phyloP scores from a whole-genome alignment of 2,797 vertebrate species.

The Ispidina picta region DNA sequence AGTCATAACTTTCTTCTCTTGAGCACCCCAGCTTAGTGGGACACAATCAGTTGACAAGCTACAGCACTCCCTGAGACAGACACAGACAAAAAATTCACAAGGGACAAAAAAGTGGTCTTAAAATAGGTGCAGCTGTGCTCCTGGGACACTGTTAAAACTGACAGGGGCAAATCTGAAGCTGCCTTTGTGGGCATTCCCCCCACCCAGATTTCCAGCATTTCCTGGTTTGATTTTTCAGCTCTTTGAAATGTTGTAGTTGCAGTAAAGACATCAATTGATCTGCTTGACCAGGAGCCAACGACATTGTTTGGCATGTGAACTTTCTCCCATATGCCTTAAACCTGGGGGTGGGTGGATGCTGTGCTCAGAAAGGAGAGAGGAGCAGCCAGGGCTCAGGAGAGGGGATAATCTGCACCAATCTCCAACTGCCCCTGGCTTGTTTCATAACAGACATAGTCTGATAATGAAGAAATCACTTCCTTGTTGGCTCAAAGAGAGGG shows the following conservation, averaged over 20 bases:
- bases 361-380: background rate
- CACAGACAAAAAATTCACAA: background rate
- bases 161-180: background rate
- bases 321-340: background rate
- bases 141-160: background rate
- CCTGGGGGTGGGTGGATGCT: background rate
- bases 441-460: background rate
- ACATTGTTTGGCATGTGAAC: background rate
- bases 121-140: background rate
- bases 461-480: background rate
- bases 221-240: background rate
- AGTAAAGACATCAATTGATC: background rate
- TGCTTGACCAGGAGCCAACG: background rate
- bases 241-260: background rate
- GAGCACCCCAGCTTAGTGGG: background rate
- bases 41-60: background rate
- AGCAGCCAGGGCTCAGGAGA: background rate
- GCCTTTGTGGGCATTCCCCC: background rate
- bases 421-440: background rate
- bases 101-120: background rate
- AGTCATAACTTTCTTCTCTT: background rate
- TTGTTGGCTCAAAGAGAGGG: background rate
- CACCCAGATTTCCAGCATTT: background rate
- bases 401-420: background rate
- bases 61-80: background rate